Evolutionary conservation across 2,888 invertebrate species (phyloP), one percentile per base, ranked within the genome.

Genomic region (Chalcis sispes): DNA sequence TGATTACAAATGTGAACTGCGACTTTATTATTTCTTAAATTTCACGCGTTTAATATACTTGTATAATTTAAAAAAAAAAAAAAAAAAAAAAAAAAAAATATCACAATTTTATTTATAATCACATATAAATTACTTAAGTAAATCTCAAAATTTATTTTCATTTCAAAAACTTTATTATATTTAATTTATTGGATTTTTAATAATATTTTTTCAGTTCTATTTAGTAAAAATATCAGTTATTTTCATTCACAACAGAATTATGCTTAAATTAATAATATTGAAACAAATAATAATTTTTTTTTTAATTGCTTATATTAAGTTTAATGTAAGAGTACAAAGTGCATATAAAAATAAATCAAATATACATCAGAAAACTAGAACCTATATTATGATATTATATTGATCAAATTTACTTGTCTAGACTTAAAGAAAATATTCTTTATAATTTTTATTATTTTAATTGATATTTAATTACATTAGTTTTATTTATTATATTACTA

Each of bases 271-370:
- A 36, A 27, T 36, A 18, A 32, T 10, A 32, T 15, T 18, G 4
- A 56, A 46, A 54, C 2, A 29, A 1, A 25, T 13, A 7, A 27
- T 10, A 56, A n/a, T 18, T 7, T 66, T 52, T 59, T 7, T 48
- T 27, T 32, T 25, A 48, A 58, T 32, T 56, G 10, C n/a, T 42
- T 36, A 8, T 25, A 36, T 69, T 75, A 18, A 10, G 36, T 59
- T 61, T 3, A 54, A 54, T 10, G 36, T 56, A 62, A 70, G 67
- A 72, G 77, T 73, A 73, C 77, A 79, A 77, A 77, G 58, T 66
- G 42, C 67, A 66, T 15, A n/a, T n/a, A n/a, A n/a, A n/a, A n/a
- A n/a, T n/a, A 61, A 72, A 75, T 77, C 62, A 72, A 59, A 75
- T 40, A 20, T 65, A 42, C 36, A 50, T 62, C 52, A 75, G 40